A percentile compares a stretch with the other conserved stretches of the same genome.
phyloP scores from a whole-genome alignment of 2,888 invertebrate species.

The Icerya purchasi region DNA sequence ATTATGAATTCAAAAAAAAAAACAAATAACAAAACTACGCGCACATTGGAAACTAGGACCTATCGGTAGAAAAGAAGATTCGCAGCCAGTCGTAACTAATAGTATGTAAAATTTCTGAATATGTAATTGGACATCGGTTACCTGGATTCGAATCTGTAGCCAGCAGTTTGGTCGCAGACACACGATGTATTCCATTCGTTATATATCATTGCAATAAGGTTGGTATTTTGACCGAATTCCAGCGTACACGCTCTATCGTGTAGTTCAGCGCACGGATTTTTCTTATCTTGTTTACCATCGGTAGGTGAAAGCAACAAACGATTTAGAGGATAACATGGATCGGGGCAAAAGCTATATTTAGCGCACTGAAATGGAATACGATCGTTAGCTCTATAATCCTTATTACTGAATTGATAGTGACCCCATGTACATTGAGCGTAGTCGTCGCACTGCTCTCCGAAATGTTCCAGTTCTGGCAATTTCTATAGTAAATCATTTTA shows the following conservation, averaged over 20 bases:
- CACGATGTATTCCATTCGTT: slow-evolving; percentile 41
- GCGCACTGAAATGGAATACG: slow-evolving; percentile 34
- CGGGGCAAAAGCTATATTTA: slow-evolving; percentile 42
- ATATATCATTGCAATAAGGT: slow-evolving; percentile 29
- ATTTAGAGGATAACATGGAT: slow-evolving; percentile 34
- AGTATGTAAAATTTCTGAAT: too few species aligned
- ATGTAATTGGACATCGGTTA: slow-evolving; percentile 35
- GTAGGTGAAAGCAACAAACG: neutral
- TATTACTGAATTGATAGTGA: slow-evolving; percentile 26
- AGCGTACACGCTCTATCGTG: slow-evolving; percentile 25
- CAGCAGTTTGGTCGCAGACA: slow-evolving; percentile 27
- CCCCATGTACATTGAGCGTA: slow-evolving; percentile 34
- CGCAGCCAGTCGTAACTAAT: too few species aligned
- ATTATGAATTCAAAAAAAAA: too few species aligned
- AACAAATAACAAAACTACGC: too few species aligned
- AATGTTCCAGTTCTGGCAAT: slow-evolving; percentile 13
- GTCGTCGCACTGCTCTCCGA: slow-evolving; percentile 38
- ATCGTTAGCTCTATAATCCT: slow-evolving; percentile 36
- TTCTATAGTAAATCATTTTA: slow-evolving; percentile 1
- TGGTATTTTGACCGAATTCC: slow-evolving; percentile 26
- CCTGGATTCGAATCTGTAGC: slow-evolving; percentile 35
- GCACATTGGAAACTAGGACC: too few species aligned
- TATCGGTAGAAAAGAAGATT: too few species aligned
- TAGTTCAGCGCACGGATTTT: slow-evolving; percentile 11
- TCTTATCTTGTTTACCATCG: neutral